These are phyloP conservation scores for Hypothenemus hampei DNA, from an alignment of 1,140 invertebrate genomes.

Conservation along the genomic window DNA sequence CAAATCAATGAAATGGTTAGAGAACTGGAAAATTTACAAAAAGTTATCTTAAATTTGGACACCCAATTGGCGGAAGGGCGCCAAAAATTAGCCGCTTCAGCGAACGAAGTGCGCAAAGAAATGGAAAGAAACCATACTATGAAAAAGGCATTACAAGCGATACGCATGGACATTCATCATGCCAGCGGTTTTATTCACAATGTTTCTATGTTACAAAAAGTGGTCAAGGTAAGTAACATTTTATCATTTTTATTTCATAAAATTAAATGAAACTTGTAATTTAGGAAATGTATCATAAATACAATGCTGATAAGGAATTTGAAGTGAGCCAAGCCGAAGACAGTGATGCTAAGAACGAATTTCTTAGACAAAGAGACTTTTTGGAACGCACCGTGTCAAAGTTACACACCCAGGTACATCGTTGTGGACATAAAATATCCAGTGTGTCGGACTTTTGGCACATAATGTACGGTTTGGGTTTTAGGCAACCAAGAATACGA, in stretches of 20 bases:
- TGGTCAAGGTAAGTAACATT: constrained; percentile 56
- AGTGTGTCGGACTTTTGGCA: too few species aligned
- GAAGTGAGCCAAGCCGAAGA: constrained; percentile 58
- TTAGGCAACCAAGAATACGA: constrained; percentile 36
- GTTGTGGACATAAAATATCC: too few species aligned
- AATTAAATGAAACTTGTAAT: neutral
- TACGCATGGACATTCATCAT: constrained; percentile 73
- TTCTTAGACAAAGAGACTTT: constrained; percentile 72
- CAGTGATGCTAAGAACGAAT: constrained; percentile 70
- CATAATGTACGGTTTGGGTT: neutral
- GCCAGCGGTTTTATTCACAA: constrained; percentile 72
- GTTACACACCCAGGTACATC: constrained; percentile 52
- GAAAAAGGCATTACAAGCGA: constrained; percentile 64
- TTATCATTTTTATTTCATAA: constrained; percentile 1
- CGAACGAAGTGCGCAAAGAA: constrained; percentile 65
- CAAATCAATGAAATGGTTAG: constrained; percentile 72
- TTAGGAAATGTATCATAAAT: constrained; percentile 65
- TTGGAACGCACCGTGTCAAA: constrained; percentile 67
- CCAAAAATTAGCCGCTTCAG: constrained; percentile 68
- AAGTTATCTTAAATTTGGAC: constrained; percentile 50
- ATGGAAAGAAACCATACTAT: constrained; percentile 57
- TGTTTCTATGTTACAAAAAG: constrained; percentile 68
- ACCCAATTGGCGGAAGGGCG: constrained; percentile 66
- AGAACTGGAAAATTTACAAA: constrained; percentile 65
- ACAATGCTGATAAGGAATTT: constrained; percentile 64